These are phyloP conservation scores for Danaus plexippus DNA, from an alignment of 1,140 invertebrate species.

Conservation along the genomic window DNA sequence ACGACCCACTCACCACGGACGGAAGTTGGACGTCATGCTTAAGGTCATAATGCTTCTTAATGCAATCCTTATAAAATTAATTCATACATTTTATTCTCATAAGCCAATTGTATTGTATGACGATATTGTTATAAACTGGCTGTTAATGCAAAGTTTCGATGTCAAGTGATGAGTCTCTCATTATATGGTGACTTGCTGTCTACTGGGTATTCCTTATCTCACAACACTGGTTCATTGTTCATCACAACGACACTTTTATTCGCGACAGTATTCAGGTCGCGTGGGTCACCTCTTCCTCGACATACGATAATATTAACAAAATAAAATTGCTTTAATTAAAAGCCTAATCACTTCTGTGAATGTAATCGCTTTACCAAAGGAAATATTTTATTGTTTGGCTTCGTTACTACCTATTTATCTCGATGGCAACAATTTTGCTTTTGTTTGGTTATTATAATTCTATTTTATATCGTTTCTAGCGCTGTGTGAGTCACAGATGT, in stretches of 20 bases:
- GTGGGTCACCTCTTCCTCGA: conserved; percentile 46
- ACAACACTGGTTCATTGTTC: conserved; percentile 31
- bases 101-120: not conserved
- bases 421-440: conserved; percentile 5
- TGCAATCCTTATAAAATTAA: too few relatives aligned
- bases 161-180: conserved; percentile 2
- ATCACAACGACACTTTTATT: conserved; percentile 44
- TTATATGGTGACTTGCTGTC: conserved; percentile 57
- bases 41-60: conserved; percentile 4
- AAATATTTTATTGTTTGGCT: conserved; percentile 35
- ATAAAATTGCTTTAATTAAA: conserved; percentile 52
- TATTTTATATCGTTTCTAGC: too few relatives aligned
- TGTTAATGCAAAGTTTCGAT: too few relatives aligned
- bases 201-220: conserved; percentile 41
- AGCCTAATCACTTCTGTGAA: conserved; percentile 39
- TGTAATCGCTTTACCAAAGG: conserved; percentile 40
- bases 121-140: too few relatives aligned
- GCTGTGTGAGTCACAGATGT: too few relatives aligned
- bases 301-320: conserved; percentile 40
- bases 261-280: conserved; percentile 33
- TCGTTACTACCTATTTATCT: conserved; percentile 22
- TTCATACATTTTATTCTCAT: too few relatives aligned
- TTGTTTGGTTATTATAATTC: too few relatives aligned
- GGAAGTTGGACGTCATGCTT: not conserved
- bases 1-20: conserved; percentile 23